Conservation (phyloP, 2,113 vertebrate genomes). For the Cairina moschata region DNA sequence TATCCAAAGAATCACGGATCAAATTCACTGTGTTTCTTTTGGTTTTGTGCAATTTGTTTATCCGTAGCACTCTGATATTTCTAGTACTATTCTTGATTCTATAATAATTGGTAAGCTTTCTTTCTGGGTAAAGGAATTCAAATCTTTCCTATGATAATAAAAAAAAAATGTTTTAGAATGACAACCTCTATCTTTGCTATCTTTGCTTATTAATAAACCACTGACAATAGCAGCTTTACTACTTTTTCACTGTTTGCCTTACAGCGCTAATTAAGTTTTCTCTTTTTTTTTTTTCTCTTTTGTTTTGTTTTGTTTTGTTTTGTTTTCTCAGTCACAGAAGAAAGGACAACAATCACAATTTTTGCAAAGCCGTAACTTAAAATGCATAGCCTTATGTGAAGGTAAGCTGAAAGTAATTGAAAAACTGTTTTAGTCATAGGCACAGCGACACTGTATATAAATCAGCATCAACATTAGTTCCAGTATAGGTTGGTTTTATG, state of each 20-base stretch:
- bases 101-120: background rate
- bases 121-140: background rate
- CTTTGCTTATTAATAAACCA: background rate
- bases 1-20: background rate
- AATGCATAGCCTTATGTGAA: constrained; percentile 96
- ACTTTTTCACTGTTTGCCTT: background rate
- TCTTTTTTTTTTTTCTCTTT: constrained; percentile 62
- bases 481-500: background rate
- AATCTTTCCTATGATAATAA: background rate
- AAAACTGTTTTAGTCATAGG: background rate
- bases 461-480: background rate
- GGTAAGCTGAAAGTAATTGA: constrained; percentile 75
- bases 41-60: background rate
- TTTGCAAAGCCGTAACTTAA: constrained; percentile 92
- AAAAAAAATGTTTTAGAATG: background rate
- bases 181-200: background rate
- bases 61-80: background rate
- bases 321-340: constrained; percentile 84
- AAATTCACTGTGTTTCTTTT: background rate
- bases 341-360: constrained; percentile 91
- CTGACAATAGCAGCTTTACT: background rate
- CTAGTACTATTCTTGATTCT: background rate
- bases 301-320: constrained; percentile 9
- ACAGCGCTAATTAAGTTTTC: constrained; percentile 17
- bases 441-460: background rate